phyloP scores from a whole-genome alignment of 2,888 invertebrate species.

The Tolmerus cingulatus region DNA sequence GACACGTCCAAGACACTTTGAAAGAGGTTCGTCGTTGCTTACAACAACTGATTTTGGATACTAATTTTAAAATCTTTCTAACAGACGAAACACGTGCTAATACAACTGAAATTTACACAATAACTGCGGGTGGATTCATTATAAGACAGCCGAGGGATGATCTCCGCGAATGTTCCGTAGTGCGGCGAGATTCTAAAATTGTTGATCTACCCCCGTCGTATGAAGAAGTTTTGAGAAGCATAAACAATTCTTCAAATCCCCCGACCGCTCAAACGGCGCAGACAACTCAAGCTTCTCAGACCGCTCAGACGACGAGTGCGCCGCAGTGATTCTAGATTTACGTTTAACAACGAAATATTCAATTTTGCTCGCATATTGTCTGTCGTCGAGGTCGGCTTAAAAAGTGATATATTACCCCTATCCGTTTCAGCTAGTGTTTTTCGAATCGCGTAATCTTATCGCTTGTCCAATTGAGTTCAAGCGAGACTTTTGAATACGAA shows the following conservation, averaged over 20 bases:
- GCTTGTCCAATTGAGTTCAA: not conserved
- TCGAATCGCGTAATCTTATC: not conserved
- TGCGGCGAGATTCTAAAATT: not conserved
- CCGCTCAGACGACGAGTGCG: not conserved
- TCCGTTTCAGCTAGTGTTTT: not conserved
- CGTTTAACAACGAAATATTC: not conserved
- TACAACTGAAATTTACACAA: not conserved
- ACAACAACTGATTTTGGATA: not conserved
- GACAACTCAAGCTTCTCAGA: not conserved
- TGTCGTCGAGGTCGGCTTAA: not conserved
- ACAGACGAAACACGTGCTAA: not conserved
- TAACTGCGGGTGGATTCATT: not conserved
- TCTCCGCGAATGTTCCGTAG: not conserved
- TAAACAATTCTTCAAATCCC: not conserved
- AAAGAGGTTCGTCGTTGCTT: not conserved
- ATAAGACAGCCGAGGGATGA: not conserved
- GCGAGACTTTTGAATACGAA: not conserved
- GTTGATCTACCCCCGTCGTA: slow-evolving; percentile 44
- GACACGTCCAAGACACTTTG: not conserved
- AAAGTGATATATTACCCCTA: not conserved
- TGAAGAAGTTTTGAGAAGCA: slow-evolving; percentile 35
- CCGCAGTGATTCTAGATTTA: not conserved
- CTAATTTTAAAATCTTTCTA: not conserved
- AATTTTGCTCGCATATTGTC: not conserved
- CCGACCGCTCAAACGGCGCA: not conserved